phyloP scores from a whole-genome alignment of 2,888 invertebrate species.

The Athripsodes cinereus region DNA sequence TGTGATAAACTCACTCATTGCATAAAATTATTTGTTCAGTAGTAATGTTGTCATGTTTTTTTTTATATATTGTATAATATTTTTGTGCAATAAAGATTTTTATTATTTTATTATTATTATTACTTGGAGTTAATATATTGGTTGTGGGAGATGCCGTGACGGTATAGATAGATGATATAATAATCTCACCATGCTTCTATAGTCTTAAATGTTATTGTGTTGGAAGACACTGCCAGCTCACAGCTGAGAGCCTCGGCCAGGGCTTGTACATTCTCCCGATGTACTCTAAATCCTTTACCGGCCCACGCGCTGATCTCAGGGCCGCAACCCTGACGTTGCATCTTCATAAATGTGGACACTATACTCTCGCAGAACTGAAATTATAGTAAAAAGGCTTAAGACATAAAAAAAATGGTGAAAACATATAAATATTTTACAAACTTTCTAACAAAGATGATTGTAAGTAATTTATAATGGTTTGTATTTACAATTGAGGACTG shows the following conservation, averaged over 20 bases:
- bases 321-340: constrained; percentile 49
- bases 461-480: no score
- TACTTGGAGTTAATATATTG: no score
- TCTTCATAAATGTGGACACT: constrained; percentile 67
- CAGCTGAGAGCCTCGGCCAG: constrained; percentile 39
- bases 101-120: no score
- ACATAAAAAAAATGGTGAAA: no score
- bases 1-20: no score
- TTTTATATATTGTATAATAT: no score
- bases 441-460: not conserved
- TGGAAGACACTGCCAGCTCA: constrained; percentile 11
- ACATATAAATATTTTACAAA: not conserved
- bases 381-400: constrained; percentile 13
- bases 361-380: constrained; percentile 68
- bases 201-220: constrained; percentile 12
- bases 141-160: no score
- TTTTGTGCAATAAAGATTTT: no score
- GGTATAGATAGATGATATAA: no score
- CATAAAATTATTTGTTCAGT: no score
- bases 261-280: constrained; percentile 42
- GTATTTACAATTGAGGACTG: no score
- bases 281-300: constrained; percentile 41
- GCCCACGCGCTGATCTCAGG: constrained; percentile 38
- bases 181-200: constrained; percentile 20
- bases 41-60: no score